Evolutionary conservation across 2,113 vertebrate genomes (phyloP), one percentile per base, ranked within the genome.

Genomic region (Origma solitaria): DNA sequence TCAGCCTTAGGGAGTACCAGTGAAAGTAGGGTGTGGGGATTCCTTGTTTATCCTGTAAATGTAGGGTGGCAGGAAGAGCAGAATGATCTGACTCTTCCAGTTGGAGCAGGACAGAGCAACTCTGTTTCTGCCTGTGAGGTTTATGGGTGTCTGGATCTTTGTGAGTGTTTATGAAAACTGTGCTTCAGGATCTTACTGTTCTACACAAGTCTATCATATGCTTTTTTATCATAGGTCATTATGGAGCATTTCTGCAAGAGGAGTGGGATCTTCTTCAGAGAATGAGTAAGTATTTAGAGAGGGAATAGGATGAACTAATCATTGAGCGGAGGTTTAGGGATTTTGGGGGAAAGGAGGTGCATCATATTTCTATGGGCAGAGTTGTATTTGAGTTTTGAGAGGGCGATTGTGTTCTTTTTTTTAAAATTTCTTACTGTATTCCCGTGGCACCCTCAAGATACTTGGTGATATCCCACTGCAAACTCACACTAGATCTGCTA

Each of bases 211-310:
- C 33, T 77, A 37, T 70, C 15, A 23, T 47, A 3, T n/a, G 35
- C 28, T 90, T 1, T 57, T 91, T 81, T 92, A 15, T 84, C 38
- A 11, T 60, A 99, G 99, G 99, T 81, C 99, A 99, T 96, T 99
- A 99, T 3, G 99, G 99, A 45, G 99, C 98, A 50, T 99, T 99
- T 89, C 98, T 99, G 25, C 99, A 99, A 96, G 99, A 99, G 12
- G 99, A 99, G 84, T 99, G 99, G 99, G 98, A 98, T 80, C 98
- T 99, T 88, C 98, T 99, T 28, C 98, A 98, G 95, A 99, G 98
- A 93, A 99, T 99, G 98, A 98, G 99, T 99, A 98, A 98, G 98
- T 98, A 49, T 60, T 73, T 64, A 62, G 61, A 73, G 47, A 90
- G 62, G 22, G 37, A 77, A 33, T 40, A 20, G n/a, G 31, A 58